Evolutionary conservation across 2,888 invertebrate species (phyloP), one percentile per base, ranked within the genome.

Genomic region (Danaus chrysippus): DNA sequence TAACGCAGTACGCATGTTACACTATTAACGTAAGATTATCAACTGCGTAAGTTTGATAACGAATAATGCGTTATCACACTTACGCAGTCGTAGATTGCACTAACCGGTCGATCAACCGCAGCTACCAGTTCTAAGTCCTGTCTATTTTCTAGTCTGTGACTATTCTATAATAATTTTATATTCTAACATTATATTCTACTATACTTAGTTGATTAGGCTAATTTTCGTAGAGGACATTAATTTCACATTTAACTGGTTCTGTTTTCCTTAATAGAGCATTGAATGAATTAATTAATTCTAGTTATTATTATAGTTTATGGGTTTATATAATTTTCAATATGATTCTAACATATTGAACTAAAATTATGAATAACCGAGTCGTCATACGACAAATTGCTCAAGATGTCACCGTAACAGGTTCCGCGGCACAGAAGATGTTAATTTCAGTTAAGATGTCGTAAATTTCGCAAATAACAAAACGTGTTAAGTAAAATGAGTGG

Each of bases 1-100:
- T 34, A 34, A 34, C 23, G 23, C 3, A 1, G 23, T 34, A 34
- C 23, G 23, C 23, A 34, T 41, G 5, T 8, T 23, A 58, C 49
- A 62, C 42, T 19, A 55, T 66, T 59, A 62, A 41, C 64, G 63
- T 63, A 67, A 65, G 62, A 67, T 58, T 59, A 64, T 67, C 56
- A 65, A 57, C 54, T 54, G 34, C 60, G 58, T 59, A 55, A 59
- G 58, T 58, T 54, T 70, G 68, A 69, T 72, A 69, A 69, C 44
- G 63, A 59, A 49, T 63, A 60, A 56, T 49, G 66, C 58, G 62
- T 67, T 72, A 71, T 69, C 71, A 66, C 42, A 55, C 53, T 68
- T 68, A 65, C 63, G 64, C 65, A 64, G 64, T 61, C 62, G 62
- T 66, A 62, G 58, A 57, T 70, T 71, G 63, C 68, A 64, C 44